Evolutionary conservation across 2,113 vertebrate genomes (phyloP), one percentile per base, ranked within the genome.

Genomic region (Macaca nemestrina): DNA sequence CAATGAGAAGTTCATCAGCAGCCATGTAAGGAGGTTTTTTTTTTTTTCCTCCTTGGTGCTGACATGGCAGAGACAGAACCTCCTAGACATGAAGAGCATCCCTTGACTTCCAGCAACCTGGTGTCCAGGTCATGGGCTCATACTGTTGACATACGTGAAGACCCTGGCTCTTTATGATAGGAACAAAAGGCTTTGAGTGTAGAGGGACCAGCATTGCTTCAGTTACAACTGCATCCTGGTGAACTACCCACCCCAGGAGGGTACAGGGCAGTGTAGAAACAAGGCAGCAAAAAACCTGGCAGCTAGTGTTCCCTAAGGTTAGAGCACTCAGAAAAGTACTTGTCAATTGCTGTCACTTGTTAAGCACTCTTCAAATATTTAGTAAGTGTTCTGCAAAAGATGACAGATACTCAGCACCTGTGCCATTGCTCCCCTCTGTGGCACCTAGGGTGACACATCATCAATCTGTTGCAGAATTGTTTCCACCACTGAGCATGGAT

Each of bases 81-180:
- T 73, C 52, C 55, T 27, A 11, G 43, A 38, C 35, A 23, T n/a
- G n/a, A 32, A 3, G 8, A 22, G 38, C 6, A 1, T 16, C 16
- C 25, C 25, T n/a, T 0, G 18, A 5, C 43, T 10, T 22, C 81
- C 79, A 50, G 11, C 0, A 13, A 48, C 38, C 52, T 5, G 1
- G 8, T 0, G 3, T 40, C 68, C n/a, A 9, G 50, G 17, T 6
- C 40, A 17, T 4, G 43, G 13, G 59, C 32, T 27, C 43, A 14
- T 7, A 3, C 48, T n/a, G 7, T 16, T 0, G 8, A 17, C 20
- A 14, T 7, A 25, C 4, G 0, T 8, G 23, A 43, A 68, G 30
- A 40, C 2, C 48, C 68, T 6, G 6, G 81, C 18, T 50, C 8
- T 6, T 0, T n/a, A 30, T 20, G 61, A 45, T 13, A 16, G 32